Evolutionary conservation across 2,888 invertebrate species (phyloP).

Genomic region (Macaria liturata): DNA sequence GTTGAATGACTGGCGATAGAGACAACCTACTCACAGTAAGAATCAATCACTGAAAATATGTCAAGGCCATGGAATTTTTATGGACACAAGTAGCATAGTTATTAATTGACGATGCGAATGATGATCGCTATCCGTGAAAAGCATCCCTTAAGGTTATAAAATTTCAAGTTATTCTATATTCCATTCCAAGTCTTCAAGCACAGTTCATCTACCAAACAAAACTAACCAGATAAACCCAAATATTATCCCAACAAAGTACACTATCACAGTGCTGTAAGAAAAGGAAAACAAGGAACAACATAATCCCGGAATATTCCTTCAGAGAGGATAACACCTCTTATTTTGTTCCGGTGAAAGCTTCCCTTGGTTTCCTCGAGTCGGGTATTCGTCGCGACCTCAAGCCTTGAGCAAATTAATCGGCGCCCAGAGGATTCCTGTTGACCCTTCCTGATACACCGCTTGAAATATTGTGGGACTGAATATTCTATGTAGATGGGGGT

Average conservation of each 20-base stretch:
- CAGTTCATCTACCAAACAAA: too few relatives aligned
- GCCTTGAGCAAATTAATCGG: conserved; percentile 61
- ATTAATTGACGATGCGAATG: too few relatives aligned
- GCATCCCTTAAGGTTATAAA: too few relatives aligned
- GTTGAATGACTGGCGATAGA: conserved; percentile 3
- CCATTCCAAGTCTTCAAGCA: too few relatives aligned
- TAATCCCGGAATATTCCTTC: conserved; percentile 24
- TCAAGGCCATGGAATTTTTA: too few relatives aligned
- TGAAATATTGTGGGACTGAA: conserved; percentile 45
- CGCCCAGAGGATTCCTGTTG: conserved; percentile 52
- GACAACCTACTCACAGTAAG: neutral
- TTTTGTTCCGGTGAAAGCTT: conserved; percentile 40
- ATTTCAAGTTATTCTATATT: too few relatives aligned
- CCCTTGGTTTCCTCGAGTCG: conserved; percentile 33
- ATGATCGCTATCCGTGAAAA: too few relatives aligned
- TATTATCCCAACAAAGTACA: too few relatives aligned
- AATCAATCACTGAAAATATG: too few relatives aligned
- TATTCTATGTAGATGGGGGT: neutral
- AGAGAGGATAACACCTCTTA: conserved; percentile 37
- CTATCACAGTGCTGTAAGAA: too few relatives aligned
- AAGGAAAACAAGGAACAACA: conserved; percentile 1
- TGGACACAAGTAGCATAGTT: too few relatives aligned
- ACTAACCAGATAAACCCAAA: too few relatives aligned
- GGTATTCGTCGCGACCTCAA: conserved; percentile 51
- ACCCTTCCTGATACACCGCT: conserved; percentile 45